A percentile compares a stretch with the other conserved stretches of the same genome.
Conservation (phyloP, 2,797 vertebrate species). For the Pipistrellus nathusii region DNA sequence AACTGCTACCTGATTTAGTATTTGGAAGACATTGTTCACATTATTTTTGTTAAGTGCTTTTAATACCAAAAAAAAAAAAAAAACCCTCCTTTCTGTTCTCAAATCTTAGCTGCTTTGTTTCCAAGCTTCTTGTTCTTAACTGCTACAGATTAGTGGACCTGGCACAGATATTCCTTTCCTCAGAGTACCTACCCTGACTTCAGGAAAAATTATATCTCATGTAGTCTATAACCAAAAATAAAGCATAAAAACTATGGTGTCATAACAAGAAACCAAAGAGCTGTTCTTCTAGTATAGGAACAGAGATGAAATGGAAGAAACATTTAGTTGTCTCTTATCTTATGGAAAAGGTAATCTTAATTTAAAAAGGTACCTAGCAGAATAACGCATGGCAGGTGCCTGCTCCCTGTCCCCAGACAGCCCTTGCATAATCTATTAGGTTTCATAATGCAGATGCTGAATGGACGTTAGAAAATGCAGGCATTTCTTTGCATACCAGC, state of each 20-base stretch:
- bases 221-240: background rate
- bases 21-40: conserved; percentile 77
- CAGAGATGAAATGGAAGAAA: background rate
- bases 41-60: conserved; percentile 84
- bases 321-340: fast-evolving
- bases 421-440: background rate
- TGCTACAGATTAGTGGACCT: conserved; percentile 77
- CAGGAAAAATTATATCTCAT: background rate
- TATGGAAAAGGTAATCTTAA: background rate
- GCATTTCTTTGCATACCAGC: background rate
- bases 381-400: background rate
- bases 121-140: conserved; percentile 63
- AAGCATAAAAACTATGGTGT: background rate
- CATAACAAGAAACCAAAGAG: background rate
- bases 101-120: conserved; percentile 82
- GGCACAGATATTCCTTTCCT: conserved; percentile 84
- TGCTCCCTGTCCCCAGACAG: background rate
- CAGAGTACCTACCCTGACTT: background rate
- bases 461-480: background rate
- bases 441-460: background rate
- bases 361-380: background rate
- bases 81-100: conserved; percentile 79
- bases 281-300: background rate
- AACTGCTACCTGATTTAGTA: conserved; percentile 73
- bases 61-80: conserved; percentile 76